Conservation (phyloP, 1,140 invertebrate genomes). For the fruit fly (Drosophila melanogaster) region Release_6_plus_ISO1_MT NT_037436.4:15286001-15286500, state of each 20-base stretch:
- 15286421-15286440: slow-evolving; percentile 55
- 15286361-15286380: slow-evolving; percentile 57
- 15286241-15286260: slow-evolving; percentile 2
- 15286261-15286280: slow-evolving; percentile 19
- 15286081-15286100: neutral
- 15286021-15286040: neutral
- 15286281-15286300: slow-evolving; percentile 7
- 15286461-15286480: neutral
- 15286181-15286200: slow-evolving; percentile 4
- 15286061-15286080: no score
- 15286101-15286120: no score
- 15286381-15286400: slow-evolving; percentile 28
- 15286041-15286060: no score
- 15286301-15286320: slow-evolving; percentile 31
- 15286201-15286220: neutral
- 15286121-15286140: neutral
- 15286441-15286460: slow-evolving; percentile 59
- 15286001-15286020: slow-evolving; percentile 3
- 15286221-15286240: neutral
- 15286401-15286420: slow-evolving; percentile 31
- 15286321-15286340: slow-evolving; percentile 77
- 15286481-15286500: slow-evolving; percentile 53
- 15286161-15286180: neutral
- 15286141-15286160: no score
- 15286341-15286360: slow-evolving; percentile 67